Conservation (phyloP, 2,113 vertebrate genomes). For the Pollimyrus isidori region DNA sequence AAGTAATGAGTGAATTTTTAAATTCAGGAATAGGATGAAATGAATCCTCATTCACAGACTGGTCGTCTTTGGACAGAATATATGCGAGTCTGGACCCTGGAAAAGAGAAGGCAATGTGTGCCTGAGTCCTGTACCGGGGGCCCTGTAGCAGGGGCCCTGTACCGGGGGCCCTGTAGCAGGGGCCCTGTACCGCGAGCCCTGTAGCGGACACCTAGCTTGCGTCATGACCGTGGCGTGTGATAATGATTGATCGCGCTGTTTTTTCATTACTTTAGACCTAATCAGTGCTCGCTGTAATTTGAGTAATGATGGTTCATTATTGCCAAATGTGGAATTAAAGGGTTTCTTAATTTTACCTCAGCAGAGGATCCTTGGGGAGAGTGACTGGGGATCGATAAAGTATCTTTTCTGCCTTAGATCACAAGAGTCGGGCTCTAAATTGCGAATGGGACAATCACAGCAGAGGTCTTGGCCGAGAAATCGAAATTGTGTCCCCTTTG, state of each 20-base stretch:
- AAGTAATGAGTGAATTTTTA: constrained; percentile 44
- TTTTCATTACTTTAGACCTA: constrained; percentile 99
- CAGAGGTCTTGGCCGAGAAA: not conserved
- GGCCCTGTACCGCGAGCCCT: not conserved
- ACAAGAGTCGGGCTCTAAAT: not conserved
- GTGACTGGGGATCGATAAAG: constrained; percentile 56
- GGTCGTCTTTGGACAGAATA: not conserved
- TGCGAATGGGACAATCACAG: not conserved
- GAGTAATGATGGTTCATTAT: constrained; percentile 99
- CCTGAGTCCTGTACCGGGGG: not conserved
- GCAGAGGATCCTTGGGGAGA: constrained; percentile 64
- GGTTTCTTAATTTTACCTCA: constrained; percentile 79
- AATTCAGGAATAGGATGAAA: constrained; percentile 42
- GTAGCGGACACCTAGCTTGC: not conserved
- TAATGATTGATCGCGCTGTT: constrained; percentile 99
- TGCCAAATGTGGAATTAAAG: constrained; percentile 92
- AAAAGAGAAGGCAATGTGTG: not conserved
- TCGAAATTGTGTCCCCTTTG: not conserved
- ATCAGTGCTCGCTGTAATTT: constrained; percentile 98
- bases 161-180: not conserved
- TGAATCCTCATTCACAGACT: not conserved
- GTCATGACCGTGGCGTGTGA: constrained; percentile 72
- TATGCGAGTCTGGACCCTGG: not conserved
- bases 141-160: not conserved
- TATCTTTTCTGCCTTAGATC: constrained; percentile 6